Base-by-base conservation (phyloP, 1,140 invertebrate species). In the Drosophila eugracilis region DNA sequence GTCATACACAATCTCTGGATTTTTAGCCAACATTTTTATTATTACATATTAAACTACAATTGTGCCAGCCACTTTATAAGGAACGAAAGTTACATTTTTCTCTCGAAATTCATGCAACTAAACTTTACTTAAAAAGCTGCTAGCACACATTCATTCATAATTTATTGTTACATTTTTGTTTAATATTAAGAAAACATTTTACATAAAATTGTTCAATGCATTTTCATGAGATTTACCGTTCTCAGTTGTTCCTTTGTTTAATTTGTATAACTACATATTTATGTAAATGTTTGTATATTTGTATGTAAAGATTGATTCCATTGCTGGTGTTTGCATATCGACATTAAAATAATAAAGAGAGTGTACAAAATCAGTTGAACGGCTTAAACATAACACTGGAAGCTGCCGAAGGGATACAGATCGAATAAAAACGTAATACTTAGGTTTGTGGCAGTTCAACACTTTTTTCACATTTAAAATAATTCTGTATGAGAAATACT, bases 11-110 rank as follows among this genome's bases (percentile, higher is more conserved):
- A 2, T 14, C 0, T 10, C 3, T 36, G 36, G 28, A 26, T 65
- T 79, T 85, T 80, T 88, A 77, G 85, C 74, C 81, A 86, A 86
- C 81, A 86, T 86, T 78, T 85, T 77, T 77, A 59, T 86, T 74
- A 75, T 80, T 80, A 49, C 42, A 63, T 74, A 48, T 74, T 74
- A 74, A 50, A 74, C 70, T 74, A 74, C 69, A 63, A 17, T 21
- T 75, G 50, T 21, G 36, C 36, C 1, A 14, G 17, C 72, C 41
- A 37, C 59, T 44, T 50, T 32, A 15, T 34, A 54, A 57, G 45
- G n/a, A 2, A 7, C 1, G 28, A 4, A 14, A n/a, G 30, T 15
- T 6, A 24, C 12, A 26, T 24, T 37, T 24, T 22, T 19, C 19
- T 19, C 12, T 15, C 17, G 2, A 57, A 66, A 32, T 37, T 10